These are phyloP conservation scores for Ormyrus nitidulus DNA, from an alignment of 2,888 invertebrate genomes.

Conservation along the genomic window DNA sequence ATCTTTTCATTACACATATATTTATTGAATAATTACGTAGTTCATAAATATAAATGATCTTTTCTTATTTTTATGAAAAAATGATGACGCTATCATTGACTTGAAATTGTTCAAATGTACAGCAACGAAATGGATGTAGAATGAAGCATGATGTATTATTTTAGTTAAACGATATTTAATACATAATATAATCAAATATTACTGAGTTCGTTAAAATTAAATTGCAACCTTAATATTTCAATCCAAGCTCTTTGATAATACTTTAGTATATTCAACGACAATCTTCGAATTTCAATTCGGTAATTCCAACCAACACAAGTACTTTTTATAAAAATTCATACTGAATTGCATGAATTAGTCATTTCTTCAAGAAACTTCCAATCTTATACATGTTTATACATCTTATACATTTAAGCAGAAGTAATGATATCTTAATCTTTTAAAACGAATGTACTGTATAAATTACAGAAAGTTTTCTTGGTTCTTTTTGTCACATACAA, in stretches of 20 bases:
- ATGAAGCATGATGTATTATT: slow-evolving; percentile 20
- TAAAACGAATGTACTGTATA: too few species aligned
- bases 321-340: not conserved
- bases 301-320: slow-evolving; percentile 2
- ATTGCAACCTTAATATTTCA: slow-evolving; percentile 26
- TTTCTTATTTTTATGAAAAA: slow-evolving; percentile 4
- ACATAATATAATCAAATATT: not conserved
- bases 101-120: slow-evolving; percentile 31
- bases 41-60: slow-evolving; percentile 48
- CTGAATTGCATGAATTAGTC: not conserved
- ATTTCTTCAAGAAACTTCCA: too few species aligned
- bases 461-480: too few species aligned
- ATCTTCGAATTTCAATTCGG: not conserved
- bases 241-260: slow-evolving; percentile 46
- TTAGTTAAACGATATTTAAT: slow-evolving; percentile 21
- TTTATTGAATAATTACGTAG: slow-evolving; percentile 40
- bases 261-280: slow-evolving; percentile 22
- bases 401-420: too few species aligned
- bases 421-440: too few species aligned
- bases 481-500: too few species aligned
- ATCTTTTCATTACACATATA: slow-evolving; percentile 34
- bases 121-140: slow-evolving; percentile 40
- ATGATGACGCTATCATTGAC: not conserved
- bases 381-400: too few species aligned
- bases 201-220: slow-evolving; percentile 7